Conservation (phyloP, 2,113 vertebrate species). For the Psammodynastes pulverulentus region DNA sequence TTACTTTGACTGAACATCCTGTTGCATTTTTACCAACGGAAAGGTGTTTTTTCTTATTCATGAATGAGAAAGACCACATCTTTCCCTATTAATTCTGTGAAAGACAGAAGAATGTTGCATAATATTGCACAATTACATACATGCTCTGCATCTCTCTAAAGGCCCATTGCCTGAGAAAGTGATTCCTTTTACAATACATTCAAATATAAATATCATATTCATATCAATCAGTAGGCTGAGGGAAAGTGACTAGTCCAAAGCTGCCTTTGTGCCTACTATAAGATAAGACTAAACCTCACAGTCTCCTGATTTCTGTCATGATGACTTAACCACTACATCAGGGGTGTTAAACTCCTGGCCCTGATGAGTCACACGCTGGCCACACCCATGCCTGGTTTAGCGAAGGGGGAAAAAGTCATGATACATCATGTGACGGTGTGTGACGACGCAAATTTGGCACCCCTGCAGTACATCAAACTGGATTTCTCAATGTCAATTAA, state of each 20-base stretch:
- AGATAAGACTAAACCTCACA: neutral
- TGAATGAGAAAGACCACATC: neutral
- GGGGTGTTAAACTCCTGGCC: no score
- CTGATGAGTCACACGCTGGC: no score
- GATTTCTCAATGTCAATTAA: neutral
- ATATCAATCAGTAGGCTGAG: neutral
- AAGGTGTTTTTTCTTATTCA: neutral
- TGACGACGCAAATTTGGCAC: no score
- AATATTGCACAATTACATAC: neutral
- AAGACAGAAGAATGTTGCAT: neutral
- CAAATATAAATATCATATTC: neutral
- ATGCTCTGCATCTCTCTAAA: neutral
- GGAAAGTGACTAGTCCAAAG: neutral
- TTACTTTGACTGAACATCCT: neutral
- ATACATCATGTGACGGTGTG: no score
- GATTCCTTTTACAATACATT: neutral
- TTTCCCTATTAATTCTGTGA: neutral
- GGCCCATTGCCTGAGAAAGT: neutral
- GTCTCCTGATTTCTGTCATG: neutral
- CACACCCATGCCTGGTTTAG: no score
- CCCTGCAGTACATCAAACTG: neutral
- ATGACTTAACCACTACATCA: neutral
- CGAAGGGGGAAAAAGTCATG: no score
- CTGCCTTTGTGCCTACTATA: neutral
- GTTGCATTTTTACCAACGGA: neutral